Base-by-base conservation (phyloP, 2,113 vertebrate genomes). In the Microcebus murinus region DNA sequence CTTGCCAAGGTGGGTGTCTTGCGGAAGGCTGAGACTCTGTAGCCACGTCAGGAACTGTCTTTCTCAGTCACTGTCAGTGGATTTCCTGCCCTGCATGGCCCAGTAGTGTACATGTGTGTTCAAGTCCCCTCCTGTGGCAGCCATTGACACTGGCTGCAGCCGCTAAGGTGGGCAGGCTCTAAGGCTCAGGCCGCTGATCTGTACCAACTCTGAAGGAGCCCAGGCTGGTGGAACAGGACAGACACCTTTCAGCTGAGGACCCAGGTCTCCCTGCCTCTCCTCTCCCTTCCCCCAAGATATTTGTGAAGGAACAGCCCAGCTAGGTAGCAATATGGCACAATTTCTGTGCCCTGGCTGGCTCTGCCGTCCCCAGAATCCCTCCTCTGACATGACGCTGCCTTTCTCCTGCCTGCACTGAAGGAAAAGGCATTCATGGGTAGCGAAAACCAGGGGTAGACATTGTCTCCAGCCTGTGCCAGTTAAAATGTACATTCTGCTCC, bases 251-350 rank as follows among this genome's bases (percentile, higher is more conserved):
- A 6, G 5, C 50, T 61, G 50, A 85, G 71, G 20, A 3, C 45
- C 50, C 65, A 34, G 89, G 81, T 80, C n/a, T 61, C 1, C 1
- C n/a, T 57, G n/a, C 36, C 52, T 87, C 29, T 91, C 77, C 34
- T 88, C 48, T 85, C 80, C 79, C 81, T 93, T 77, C 25, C 50
- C 59, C 65, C 93, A 91, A 57, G 52, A 48, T 94, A 57, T 68
- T 48, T 84, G 90, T 71, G 89, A 81, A 63, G 79, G 36, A 97
- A 73, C 73, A 94, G 77, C 80, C 87, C 89, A 85, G 42, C 55
- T 89, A 98, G 96, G 93, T 98, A 96, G 89, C 93, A 96, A 96
- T 74, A 97, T 95, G 93, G 93, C 14, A 18, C 77, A 93, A 97
- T 97, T 95, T 93, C 89, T 95, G 74, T 97, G 94, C 71, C 96